These are phyloP conservation scores for Choristoneura fumiferana DNA, from an alignment of 1,140 invertebrate species.

Conservation along the genomic window DNA sequence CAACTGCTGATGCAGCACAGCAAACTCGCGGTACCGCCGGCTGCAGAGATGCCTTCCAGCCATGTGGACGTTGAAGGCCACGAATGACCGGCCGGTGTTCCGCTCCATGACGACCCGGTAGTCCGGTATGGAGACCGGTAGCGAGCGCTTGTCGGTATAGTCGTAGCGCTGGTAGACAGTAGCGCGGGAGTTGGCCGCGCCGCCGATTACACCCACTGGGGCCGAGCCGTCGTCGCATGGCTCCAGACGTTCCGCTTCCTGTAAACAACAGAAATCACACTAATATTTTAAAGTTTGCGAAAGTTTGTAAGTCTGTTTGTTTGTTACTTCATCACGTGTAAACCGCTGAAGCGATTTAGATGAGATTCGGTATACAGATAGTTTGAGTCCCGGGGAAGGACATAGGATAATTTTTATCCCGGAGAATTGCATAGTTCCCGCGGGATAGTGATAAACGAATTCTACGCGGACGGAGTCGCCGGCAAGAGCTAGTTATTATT, in stretches of 20 bases:
- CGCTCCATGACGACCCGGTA: slow-evolving; percentile 81
- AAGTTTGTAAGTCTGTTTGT: too few relatives aligned
- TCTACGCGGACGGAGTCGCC: too few relatives aligned
- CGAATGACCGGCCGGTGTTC: slow-evolving; percentile 91
- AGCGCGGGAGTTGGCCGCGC: slow-evolving; percentile 61
- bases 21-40: slow-evolving; percentile 96
- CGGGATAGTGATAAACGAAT: too few relatives aligned
- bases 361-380: too few relatives aligned
- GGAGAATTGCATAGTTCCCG: too few relatives aligned
- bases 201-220: slow-evolving; percentile 88
- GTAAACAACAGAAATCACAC: slow-evolving; percentile 33
- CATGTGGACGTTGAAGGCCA: slow-evolving; percentile 99
- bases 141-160: slow-evolving; percentile 98
- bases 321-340: too few relatives aligned
- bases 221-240: slow-evolving; percentile 92
- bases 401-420: too few relatives aligned
- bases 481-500: too few relatives aligned
- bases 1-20: slow-evolving; percentile 91
- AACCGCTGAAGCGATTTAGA: too few relatives aligned
- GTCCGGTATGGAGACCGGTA: slow-evolving; percentile 98
- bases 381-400: too few relatives aligned
- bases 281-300: neutral
- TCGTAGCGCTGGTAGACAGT: slow-evolving; percentile 80
- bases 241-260: slow-evolving; percentile 92
- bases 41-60: slow-evolving; percentile 98